phyloP scores from a whole-genome alignment of 2,797 vertebrate genomes.

The Danio jaintianensis region DNA sequence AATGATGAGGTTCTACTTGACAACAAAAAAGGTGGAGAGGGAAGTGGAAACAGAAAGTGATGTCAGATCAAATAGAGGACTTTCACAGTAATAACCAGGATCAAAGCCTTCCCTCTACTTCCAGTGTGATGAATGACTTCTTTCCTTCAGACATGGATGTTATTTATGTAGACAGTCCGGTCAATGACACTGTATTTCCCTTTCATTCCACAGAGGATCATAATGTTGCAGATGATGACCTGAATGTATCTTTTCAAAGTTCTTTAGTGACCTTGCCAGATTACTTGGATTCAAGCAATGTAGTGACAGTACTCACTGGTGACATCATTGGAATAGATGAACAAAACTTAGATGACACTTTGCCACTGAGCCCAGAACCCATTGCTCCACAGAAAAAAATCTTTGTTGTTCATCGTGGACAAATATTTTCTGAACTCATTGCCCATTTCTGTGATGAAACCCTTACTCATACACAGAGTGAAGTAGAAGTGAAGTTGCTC shows the following conservation, averaged over 20 bases:
- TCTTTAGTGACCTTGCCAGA: not conserved
- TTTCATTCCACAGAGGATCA: not conserved
- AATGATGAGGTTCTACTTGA: slow-evolving; percentile 12
- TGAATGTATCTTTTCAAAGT: slow-evolving; percentile 15
- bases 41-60: not conserved
- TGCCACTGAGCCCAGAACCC: not conserved
- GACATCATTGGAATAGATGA: not conserved
- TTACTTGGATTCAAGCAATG: not conserved
- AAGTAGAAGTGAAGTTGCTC: slow-evolving; percentile 5
- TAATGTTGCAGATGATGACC: not conserved
- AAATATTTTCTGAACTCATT: slow-evolving; percentile 12
- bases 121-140: not conserved
- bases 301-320: not conserved
- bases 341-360: not conserved
- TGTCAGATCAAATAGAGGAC: not conserved
- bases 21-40: not conserved
- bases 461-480: not conserved
- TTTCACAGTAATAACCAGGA: not conserved
- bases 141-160: not conserved
- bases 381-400: not conserved
- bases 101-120: slow-evolving; percentile 3
- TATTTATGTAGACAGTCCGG: not conserved
- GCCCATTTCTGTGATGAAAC: slow-evolving; percentile 14
- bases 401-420: not conserved
- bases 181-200: not conserved